These are phyloP conservation scores for Artemisiospiza belli DNA, from an alignment of 2,113 vertebrate species.

Conservation along the genomic window DNA sequence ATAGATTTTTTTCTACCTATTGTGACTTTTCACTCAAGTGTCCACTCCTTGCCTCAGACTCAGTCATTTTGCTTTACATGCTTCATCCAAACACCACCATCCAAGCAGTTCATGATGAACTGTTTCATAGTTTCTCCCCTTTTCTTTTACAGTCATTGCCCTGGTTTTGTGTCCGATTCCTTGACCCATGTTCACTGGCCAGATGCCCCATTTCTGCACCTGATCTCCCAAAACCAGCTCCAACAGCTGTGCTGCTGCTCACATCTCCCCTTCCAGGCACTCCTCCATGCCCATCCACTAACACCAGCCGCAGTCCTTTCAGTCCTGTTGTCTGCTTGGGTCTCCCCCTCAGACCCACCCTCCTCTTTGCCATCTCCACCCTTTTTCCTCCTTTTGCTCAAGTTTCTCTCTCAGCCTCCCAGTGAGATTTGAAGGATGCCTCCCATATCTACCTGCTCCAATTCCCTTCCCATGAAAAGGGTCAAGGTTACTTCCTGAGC, in stretches of 20 bases:
- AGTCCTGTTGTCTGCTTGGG: accelerated
- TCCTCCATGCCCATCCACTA: accelerated
- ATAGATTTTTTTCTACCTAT: neutral
- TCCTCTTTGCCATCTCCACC: neutral
- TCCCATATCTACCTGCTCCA: neutral
- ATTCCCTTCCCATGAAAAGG: neutral
- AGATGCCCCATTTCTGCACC: neutral
- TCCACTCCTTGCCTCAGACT: neutral
- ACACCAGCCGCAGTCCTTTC: neutral
- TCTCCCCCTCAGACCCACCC: neutral
- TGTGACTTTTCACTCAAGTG: neutral
- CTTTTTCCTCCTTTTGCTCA: neutral
- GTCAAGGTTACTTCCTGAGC: neutral
- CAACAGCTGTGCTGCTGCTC: neutral
- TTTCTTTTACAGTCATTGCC: neutral
- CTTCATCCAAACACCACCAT: neutral
- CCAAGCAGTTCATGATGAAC: no score
- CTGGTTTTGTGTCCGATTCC: neutral
- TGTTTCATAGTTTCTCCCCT: neutral
- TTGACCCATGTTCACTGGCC: neutral
- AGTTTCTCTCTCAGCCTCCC: neutral
- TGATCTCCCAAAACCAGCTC: neutral
- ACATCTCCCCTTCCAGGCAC: neutral
- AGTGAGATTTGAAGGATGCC: neutral
- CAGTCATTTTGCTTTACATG: neutral